Percentiles rank a stretch among this genome's conserved stretches.
These are phyloP conservation scores for Chromoteleia sp. DNA, from an alignment of 2,888 invertebrate genomes.

Conservation along the genomic window DNA sequence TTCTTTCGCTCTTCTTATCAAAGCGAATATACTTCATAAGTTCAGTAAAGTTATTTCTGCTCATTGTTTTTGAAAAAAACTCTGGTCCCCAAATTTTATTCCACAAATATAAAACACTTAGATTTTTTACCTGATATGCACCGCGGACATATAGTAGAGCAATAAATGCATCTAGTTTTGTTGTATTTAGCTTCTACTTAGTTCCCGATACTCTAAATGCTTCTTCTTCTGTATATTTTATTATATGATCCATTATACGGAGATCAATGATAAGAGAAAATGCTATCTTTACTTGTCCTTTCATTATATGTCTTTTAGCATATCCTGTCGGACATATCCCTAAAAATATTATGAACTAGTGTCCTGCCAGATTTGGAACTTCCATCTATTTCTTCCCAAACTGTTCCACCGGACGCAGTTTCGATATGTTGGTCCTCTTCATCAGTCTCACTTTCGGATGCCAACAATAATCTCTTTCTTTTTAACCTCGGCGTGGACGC, in stretches of 20 bases:
- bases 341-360: conserved; percentile 4
- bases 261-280: conserved; percentile 64
- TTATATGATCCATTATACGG: conserved; percentile 64
- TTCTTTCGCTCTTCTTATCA: conserved; percentile 3
- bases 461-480: background rate
- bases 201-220: too few relatives aligned
- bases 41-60: conserved; percentile 3
- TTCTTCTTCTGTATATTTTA: too few relatives aligned
- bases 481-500: background rate
- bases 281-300: conserved; percentile 65
- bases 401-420: background rate
- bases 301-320: conserved; percentile 69
- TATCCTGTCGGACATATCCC: conserved; percentile 64
- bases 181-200: too few relatives aligned
- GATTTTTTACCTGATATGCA: conserved; percentile 71
- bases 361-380: background rate
- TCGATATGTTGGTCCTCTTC: background rate
- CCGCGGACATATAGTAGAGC: conserved; percentile 72
- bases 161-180: conserved; percentile 68
- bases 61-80: conserved; percentile 11
- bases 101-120: conserved; percentile 15
- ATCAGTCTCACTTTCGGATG: background rate
- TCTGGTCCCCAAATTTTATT: conserved; percentile 7
- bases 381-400: conserved; percentile 1
- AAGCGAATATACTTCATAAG: background rate